phyloP scores from a whole-genome alignment of 2,113 vertebrate species.

The Percopsis transmontana region DNA sequence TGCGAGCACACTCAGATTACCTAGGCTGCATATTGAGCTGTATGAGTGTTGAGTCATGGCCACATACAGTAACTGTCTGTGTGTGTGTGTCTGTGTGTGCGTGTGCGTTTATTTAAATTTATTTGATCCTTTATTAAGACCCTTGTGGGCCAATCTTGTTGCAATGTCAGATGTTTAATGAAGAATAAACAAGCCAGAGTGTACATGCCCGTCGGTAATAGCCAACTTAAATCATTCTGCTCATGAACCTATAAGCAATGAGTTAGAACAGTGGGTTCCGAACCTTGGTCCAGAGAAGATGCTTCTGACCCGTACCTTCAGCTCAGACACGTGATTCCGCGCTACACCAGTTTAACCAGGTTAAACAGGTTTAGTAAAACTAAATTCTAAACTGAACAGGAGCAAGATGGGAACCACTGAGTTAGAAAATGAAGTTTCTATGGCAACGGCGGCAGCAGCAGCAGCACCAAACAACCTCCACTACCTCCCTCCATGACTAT shows the following conservation, averaged over 20 bases:
- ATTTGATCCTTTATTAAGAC: conserved; percentile 6
- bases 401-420: conserved; percentile 56
- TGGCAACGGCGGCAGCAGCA: conserved; percentile 26
- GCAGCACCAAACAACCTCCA: conserved; percentile 56
- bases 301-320: background rate
- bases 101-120: background rate
- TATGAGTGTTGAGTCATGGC: conserved; percentile 28
- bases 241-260: conserved; percentile 58
- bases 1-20: conserved; percentile 35
- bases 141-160: conserved; percentile 26
- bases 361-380: background rate
- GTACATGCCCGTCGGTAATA: conserved; percentile 36
- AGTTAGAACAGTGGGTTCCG: conserved; percentile 47
- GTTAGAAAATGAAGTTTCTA: conserved; percentile 45
- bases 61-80: conserved; percentile 18
- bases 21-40: conserved; percentile 25
- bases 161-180: conserved; percentile 38
- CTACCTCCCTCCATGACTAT: conserved; percentile 49
- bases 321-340: background rate
- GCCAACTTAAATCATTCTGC: background rate
- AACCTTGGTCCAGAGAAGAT: conserved; percentile 47
- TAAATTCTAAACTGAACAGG: no score
- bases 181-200: conserved; percentile 25
- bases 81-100: background rate
- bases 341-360: background rate